These are phyloP conservation scores for Peromyscus polionotus DNA, from an alignment of 2,113 vertebrate genomes.

Conservation along the genomic window DNA sequence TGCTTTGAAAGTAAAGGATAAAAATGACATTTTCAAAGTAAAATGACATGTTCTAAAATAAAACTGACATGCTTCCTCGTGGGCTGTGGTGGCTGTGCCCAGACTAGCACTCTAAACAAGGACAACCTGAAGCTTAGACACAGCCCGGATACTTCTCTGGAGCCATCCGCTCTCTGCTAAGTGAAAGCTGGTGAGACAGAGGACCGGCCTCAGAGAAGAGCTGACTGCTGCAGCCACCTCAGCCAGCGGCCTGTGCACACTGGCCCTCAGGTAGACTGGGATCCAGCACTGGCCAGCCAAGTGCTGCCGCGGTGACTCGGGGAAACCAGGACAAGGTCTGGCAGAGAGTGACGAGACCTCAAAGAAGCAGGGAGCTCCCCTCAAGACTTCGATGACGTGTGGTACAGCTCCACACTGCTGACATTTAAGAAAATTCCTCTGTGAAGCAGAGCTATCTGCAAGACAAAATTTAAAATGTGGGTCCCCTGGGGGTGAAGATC, in stretches of 20 bases:
- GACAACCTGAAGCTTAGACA: neutral
- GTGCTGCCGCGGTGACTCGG: slow-evolving; percentile 8
- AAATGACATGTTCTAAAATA: slow-evolving; percentile 50
- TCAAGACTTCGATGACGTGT: slow-evolving; percentile 25
- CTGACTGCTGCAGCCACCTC: neutral
- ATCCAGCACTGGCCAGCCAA: slow-evolving; percentile 24
- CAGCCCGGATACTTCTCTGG: neutral
- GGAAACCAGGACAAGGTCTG: slow-evolving; percentile 42
- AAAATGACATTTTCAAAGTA: slow-evolving; percentile 17
- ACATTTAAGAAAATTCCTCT: slow-evolving; percentile 28
- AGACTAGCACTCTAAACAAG: neutral
- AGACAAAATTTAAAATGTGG: slow-evolving; percentile 27
- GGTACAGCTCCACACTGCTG: neutral
- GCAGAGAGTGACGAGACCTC: slow-evolving; percentile 29
- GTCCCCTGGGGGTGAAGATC: neutral
- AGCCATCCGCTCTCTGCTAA: neutral
- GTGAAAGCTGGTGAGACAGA: neutral
- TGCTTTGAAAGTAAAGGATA: slow-evolving; percentile 49
- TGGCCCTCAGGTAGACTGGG: neutral
- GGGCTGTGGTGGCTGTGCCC: neutral
- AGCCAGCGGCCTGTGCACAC: neutral
- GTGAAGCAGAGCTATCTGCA: neutral
- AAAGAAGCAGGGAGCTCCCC: slow-evolving; percentile 38
- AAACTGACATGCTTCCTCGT: neutral
- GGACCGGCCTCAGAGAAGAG: neutral